Evolutionary conservation across 2,797 vertebrate species (phyloP).

Genomic region (Typhlichthys eigenmanni): DNA sequence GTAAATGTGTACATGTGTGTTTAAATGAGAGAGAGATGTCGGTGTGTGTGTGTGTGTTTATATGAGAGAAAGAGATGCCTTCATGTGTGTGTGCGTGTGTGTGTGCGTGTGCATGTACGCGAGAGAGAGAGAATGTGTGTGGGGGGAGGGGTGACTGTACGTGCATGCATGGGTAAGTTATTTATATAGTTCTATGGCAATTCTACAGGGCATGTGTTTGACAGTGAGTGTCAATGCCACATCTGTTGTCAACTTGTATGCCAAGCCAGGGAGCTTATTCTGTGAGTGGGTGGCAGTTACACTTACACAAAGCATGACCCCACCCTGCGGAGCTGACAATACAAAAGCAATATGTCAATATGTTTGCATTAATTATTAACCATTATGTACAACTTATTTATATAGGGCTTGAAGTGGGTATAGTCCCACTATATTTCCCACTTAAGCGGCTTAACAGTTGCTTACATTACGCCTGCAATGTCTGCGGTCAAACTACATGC

Average conservation of each 20-base stretch:
- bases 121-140: background rate
- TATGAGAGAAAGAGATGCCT: background rate
- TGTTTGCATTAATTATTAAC: too few relatives aligned
- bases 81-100: background rate
- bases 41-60: background rate
- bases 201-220: slow-evolving; percentile 5
- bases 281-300: too few relatives aligned
- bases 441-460: too few relatives aligned
- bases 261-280: too few relatives aligned
- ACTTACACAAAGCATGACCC: too few relatives aligned
- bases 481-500: too few relatives aligned
- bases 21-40: background rate
- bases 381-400: background rate
- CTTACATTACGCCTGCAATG: too few relatives aligned
- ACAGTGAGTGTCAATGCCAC: slow-evolving; percentile 34
- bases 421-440: too few relatives aligned
- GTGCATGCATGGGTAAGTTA: background rate
- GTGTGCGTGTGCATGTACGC: background rate
- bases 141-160: background rate
- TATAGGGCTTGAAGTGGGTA: background rate
- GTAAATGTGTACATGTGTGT: background rate
- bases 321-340: too few relatives aligned
- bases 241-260: slow-evolving; percentile 24
- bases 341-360: too few relatives aligned
- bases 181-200: background rate